Evolutionary conservation across 2,113 vertebrate genomes (phyloP), one percentile per base, ranked within the genome.

Genomic region (Argyrosomus japonicus): DNA sequence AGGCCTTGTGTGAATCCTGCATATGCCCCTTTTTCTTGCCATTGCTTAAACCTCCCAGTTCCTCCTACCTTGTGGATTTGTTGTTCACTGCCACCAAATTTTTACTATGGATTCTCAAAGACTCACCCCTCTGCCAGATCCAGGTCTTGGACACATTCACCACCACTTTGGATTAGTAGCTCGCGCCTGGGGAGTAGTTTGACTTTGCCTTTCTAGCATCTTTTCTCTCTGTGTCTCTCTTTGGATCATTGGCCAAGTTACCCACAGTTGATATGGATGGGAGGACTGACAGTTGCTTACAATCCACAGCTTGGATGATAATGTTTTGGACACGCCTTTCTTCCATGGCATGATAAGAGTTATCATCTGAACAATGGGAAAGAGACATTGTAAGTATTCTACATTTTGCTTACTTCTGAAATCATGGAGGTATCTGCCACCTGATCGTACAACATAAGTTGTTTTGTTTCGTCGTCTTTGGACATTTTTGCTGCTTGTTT

Each of bases 231-330:
- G 9, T 40, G 5, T 69, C 23, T 67, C 21, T 19, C n/a, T 11
- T 27, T 81, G 75, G 43, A 79, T 75, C n/a, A 43, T 69, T 74
- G 68, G 32, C 21, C 29, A 47, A 76, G 27, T 48, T 65, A 13
- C 61, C 50, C 23, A 45, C 48, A 68, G 64, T 15, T 82, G 84
- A 82, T 73, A 92, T 91, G 92, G 91, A 90, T 75, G 57, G 43
- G 12, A 90, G 80, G 77, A 88, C 77, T 77, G 77, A 81, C 29
- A 29, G 50, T 69, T 79, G 68, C 50, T 60, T 65, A 19, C 84
- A 79, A 48, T 29, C 68, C 67, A 53, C 65, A 68, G 62, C 60
- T 81, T 69, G 82, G 85, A 83, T 73, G 79, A 57, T 75, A 76
- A 18, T 47, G 19, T 65, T 82, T 79, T 75, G 83, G 87, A 75